phyloP scores from a whole-genome alignment of 2,113 vertebrate species.

The Malaclemys terrapin region DNA sequence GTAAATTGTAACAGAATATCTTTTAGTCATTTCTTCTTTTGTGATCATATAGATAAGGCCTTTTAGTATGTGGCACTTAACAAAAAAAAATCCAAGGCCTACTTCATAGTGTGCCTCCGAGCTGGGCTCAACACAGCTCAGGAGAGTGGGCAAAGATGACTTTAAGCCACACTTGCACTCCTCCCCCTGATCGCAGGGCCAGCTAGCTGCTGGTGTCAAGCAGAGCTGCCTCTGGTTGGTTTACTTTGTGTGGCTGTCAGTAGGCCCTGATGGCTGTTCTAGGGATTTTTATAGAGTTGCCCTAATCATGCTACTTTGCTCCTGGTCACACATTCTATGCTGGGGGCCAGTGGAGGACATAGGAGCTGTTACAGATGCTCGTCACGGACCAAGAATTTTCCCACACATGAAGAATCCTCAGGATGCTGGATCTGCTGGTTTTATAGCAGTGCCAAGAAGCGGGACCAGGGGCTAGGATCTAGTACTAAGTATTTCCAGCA shows the following conservation, averaged over 20 bases:
- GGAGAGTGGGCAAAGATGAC: not conserved
- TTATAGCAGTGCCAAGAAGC: fast-evolving
- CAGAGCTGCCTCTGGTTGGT: not conserved
- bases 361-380: not conserved
- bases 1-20: not conserved
- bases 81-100: not conserved
- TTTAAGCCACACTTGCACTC: fast-evolving
- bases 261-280: not conserved
- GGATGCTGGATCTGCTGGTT: not conserved
- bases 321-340: not conserved
- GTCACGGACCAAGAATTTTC: fast-evolving
- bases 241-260: not conserved
- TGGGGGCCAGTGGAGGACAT: fast-evolving
- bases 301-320: not conserved
- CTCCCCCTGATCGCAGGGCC: not conserved
- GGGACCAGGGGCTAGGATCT: fast-evolving
- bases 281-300: not conserved
- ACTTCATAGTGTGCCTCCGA: not conserved
- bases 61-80: not conserved
- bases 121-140: not conserved
- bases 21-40: not conserved
- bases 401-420: not conserved
- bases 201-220: not conserved
- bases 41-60: not conserved
- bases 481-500: not conserved